A percentile compares a stretch with the other conserved stretches of the same genome.
Conservation (phyloP, 1,140 invertebrate species). For the Rhyzopertha dominica region DNA sequence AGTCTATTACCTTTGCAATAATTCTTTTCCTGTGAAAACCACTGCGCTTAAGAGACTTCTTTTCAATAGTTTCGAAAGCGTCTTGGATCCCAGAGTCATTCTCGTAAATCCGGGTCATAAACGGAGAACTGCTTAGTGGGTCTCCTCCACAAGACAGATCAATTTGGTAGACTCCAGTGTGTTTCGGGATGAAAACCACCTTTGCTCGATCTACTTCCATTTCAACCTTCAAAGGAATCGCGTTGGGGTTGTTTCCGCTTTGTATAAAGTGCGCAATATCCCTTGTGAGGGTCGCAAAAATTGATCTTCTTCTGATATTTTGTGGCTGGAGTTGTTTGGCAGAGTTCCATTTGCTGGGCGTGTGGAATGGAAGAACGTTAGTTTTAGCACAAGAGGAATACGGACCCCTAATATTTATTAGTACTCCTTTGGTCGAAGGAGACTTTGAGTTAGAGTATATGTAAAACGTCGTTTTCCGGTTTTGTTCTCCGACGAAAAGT, state of each 20-base stretch:
- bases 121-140: slow-evolving; percentile 34
- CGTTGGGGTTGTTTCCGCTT: slow-evolving; percentile 10
- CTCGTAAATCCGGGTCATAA: slow-evolving; percentile 27
- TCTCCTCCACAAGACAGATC: slow-evolving; percentile 31
- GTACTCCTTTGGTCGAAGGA: slow-evolving; percentile 9
- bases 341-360: too few species aligned
- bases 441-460: slow-evolving; percentile 28
- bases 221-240: slow-evolving; percentile 29
- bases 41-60: slow-evolving; percentile 8
- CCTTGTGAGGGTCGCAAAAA: too few species aligned
- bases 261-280: too few species aligned
- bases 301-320: too few species aligned
- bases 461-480: slow-evolving; percentile 44
- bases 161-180: slow-evolving; percentile 38
- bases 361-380: slow-evolving; percentile 18
- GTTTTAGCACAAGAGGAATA: slow-evolving; percentile 27
- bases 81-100: slow-evolving; percentile 20
- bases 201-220: slow-evolving; percentile 33
- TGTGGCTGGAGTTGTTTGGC: too few species aligned
- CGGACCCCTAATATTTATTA: slow-evolving; percentile 32
- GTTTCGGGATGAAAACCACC: slow-evolving; percentile 33
- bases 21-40: slow-evolving; percentile 11
- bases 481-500: slow-evolving; percentile 49
- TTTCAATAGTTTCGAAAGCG: slow-evolving; percentile 13
- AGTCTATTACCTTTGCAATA: slow-evolving; percentile 20